Percentiles rank a stretch among this genome's conserved stretches.
These are phyloP conservation scores for Neosilurus hyrtlii DNA, from an alignment of 2,797 vertebrate species.

Conservation along the genomic window DNA sequence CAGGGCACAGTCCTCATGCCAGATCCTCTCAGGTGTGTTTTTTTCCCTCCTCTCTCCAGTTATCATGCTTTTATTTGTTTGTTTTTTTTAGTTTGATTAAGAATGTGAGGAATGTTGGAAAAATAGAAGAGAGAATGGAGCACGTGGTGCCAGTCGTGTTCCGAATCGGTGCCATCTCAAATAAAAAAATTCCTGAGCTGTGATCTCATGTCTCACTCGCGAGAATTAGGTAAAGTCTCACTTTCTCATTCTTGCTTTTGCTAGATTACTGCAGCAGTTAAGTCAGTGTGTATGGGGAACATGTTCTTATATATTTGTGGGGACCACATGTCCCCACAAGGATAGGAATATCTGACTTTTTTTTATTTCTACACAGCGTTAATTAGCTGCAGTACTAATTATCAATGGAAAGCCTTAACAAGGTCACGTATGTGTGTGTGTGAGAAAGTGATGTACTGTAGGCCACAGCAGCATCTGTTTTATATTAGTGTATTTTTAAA, in stretches of 20 bases:
- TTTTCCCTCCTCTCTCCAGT: too few relatives aligned
- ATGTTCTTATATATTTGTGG: neutral
- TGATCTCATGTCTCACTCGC: slow-evolving; percentile 42
- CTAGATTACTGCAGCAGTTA: neutral
- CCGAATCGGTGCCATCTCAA: slow-evolving; percentile 1
- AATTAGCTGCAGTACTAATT: neutral
- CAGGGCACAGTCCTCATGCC: neutral
- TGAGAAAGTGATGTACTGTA: neutral
- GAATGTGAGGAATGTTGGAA: slow-evolving; percentile 20
- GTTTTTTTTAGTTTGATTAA: neutral
- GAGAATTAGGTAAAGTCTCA: neutral
- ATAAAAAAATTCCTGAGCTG: slow-evolving; percentile 24
- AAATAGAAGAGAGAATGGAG: neutral
- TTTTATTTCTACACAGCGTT: neutral
- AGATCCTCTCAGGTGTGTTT: neutral
- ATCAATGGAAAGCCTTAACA: neutral
- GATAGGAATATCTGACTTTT: neutral
- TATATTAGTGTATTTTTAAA: slow-evolving; percentile 51
- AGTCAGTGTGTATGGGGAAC: neutral
- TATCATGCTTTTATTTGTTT: too few relatives aligned
- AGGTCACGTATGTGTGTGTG: neutral
- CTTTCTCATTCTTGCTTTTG: slow-evolving; percentile 11
- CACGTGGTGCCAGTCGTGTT: neutral
- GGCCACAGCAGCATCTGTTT: slow-evolving; percentile 63
- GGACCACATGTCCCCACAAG: neutral